Evolutionary conservation across 2,113 vertebrate species (phyloP).

Genomic region (Mugil cephalus): DNA sequence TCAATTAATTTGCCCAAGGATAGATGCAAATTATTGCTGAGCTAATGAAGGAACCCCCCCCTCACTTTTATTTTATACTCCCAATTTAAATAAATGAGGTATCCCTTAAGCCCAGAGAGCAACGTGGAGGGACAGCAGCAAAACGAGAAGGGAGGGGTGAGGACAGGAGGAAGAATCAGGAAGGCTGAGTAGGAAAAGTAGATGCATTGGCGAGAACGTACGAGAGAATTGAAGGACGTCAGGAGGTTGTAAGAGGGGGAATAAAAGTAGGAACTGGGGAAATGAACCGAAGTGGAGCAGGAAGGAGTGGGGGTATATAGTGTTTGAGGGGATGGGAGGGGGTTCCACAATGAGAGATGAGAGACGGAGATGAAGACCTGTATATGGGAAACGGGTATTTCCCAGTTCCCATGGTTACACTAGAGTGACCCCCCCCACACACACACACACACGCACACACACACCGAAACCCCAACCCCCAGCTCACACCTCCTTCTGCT

Average conservation of each 20-base stretch:
- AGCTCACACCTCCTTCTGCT: constrained; percentile 19
- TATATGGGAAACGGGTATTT: constrained; percentile 70
- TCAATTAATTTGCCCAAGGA: constrained; percentile 43
- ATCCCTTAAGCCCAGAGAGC: constrained; percentile 33
- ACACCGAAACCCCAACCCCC: not conserved
- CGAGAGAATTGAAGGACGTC: not conserved
- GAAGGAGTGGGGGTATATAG: constrained; percentile 9
- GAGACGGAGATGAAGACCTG: constrained; percentile 56
- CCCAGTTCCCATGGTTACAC: constrained; percentile 85
- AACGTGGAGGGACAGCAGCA: not conserved
- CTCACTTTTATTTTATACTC: not conserved
- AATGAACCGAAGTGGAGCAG: constrained; percentile 34
- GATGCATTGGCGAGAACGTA: not conserved
- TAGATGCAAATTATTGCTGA: constrained; percentile 45
- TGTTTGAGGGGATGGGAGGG: constrained; percentile 14
- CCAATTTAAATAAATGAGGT: constrained; percentile 51
- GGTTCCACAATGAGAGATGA: constrained; percentile 2
- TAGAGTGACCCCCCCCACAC: constrained; percentile 35
- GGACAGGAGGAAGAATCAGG: not conserved
- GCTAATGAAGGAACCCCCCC: constrained; percentile 34
- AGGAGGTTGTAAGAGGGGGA: no score
- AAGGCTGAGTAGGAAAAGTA: not conserved
- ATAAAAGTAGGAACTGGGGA: constrained; percentile 36
- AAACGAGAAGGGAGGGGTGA: not conserved
- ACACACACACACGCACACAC: no score